Percentiles rank a stretch among this genome's conserved stretches.
These are phyloP conservation scores for Paracanthobrama guichenoti DNA, from an alignment of 2,113 vertebrate species.

Conservation along the genomic window DNA sequence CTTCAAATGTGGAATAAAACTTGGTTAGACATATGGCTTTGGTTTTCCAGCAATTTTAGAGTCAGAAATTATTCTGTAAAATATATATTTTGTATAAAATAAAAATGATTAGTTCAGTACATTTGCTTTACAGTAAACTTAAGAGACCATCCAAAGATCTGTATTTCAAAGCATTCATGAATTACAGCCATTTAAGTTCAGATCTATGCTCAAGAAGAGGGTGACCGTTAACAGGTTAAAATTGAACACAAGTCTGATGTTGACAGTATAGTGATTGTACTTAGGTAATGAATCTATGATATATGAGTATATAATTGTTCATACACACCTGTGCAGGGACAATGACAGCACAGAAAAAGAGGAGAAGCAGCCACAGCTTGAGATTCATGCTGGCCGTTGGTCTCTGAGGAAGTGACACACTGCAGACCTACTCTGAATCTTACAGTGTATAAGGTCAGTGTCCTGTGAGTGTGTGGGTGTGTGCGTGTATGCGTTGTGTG, in stretches of 20 bases:
- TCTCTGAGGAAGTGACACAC: background rate
- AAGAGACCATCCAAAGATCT: too few relatives aligned
- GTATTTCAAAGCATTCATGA: too few relatives aligned
- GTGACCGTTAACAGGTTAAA: background rate
- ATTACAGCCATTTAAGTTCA: too few relatives aligned
- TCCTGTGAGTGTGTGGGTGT: slow-evolving; percentile 25
- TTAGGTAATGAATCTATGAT: background rate
- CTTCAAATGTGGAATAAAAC: too few relatives aligned
- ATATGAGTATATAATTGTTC: background rate
- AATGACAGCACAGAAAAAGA: slow-evolving; percentile 66
- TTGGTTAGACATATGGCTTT: too few relatives aligned
- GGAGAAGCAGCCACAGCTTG: slow-evolving; percentile 66
- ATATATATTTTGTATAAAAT: too few relatives aligned
- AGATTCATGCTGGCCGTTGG: slow-evolving; percentile 68
- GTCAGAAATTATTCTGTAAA: too few relatives aligned
- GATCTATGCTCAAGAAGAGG: too few relatives aligned
- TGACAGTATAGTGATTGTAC: too few relatives aligned
- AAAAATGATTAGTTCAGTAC: too few relatives aligned
- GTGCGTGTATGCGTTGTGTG: background rate
- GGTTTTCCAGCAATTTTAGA: too few relatives aligned
- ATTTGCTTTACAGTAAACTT: too few relatives aligned
- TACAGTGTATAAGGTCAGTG: slow-evolving; percentile 22
- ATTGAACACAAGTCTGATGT: background rate
- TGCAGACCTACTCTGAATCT: background rate
- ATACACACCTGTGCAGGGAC: slow-evolving; percentile 69